Percentiles rank a stretch among this genome's conserved stretches.
phyloP scores from a whole-genome alignment of 2,888 invertebrate genomes.

The Leptothorax acervorum region DNA sequence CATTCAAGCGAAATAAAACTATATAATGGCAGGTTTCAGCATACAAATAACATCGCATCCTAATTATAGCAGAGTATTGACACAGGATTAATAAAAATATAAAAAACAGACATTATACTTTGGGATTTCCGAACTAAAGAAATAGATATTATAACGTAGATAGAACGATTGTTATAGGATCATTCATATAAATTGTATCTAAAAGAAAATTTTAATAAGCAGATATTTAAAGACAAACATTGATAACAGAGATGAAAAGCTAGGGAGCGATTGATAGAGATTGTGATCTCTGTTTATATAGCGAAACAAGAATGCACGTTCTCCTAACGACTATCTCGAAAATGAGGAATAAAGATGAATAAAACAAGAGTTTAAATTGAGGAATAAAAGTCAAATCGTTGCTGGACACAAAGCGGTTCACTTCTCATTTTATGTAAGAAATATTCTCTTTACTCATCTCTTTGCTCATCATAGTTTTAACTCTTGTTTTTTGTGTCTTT shows the following conservation, averaged over 20 bases:
- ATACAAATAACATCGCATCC: neutral
- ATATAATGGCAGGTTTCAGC: neutral
- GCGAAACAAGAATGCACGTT: conserved; percentile 77
- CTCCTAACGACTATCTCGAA: conserved; percentile 67
- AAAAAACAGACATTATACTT: neutral
- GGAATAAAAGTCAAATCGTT: conserved; percentile 76
- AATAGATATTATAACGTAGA: neutral
- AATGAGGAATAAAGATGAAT: conserved; percentile 74
- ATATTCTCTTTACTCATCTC: conserved; percentile 15
- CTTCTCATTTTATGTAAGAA: conserved; percentile 59
- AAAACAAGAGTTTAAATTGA: conserved; percentile 70
- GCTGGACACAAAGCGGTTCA: conserved; percentile 76
- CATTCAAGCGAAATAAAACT: neutral
- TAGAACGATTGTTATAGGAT: neutral
- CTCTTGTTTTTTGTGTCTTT: neutral
- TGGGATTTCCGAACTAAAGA: neutral
- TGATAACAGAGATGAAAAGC: conserved; percentile 53
- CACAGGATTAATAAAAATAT: neutral
- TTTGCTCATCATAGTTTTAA: conserved; percentile 22
- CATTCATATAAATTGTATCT: neutral
- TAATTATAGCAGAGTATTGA: neutral
- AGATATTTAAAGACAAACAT: conserved; percentile 51
- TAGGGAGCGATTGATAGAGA: conserved; percentile 41
- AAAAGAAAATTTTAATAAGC: conserved; percentile 25
- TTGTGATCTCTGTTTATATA: conserved; percentile 64